These are phyloP conservation scores for Lacerta bilineata DNA, from an alignment of 2,797 vertebrate genomes.

Conservation along the genomic window DNA sequence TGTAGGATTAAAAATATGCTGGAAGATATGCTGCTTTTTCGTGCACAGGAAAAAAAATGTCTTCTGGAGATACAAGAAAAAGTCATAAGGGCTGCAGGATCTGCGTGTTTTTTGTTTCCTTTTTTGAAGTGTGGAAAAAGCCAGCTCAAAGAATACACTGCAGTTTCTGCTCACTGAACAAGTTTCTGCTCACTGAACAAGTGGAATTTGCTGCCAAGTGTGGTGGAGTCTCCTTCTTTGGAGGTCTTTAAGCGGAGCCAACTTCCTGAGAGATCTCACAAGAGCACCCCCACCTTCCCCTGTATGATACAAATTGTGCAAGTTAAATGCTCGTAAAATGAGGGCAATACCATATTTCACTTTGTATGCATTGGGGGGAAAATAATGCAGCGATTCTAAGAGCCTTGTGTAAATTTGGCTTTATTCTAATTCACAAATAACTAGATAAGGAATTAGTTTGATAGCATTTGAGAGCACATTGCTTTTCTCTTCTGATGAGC, in stretches of 20 bases:
- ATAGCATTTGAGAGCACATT: constrained; percentile 28
- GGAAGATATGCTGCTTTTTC: constrained; percentile 42
- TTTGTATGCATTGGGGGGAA: background rate
- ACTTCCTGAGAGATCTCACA: too few species aligned
- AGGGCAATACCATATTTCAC: constrained; percentile 15
- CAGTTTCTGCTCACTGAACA: background rate
- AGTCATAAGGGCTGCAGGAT: constrained; percentile 43
- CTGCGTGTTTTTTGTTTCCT: constrained; percentile 29
- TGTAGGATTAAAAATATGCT: constrained; percentile 7
- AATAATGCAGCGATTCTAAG: constrained; percentile 40
- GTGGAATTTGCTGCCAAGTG: too few species aligned
- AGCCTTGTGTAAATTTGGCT: constrained; percentile 21
- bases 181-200: too few species aligned
- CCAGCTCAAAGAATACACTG: constrained; percentile 26
- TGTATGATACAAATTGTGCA: too few species aligned
- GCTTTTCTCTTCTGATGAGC: constrained; percentile 44
- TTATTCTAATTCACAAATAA: constrained; percentile 42
- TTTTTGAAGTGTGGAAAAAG: constrained; percentile 41
- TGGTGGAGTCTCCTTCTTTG: too few species aligned
- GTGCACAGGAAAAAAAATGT: constrained; percentile 47
- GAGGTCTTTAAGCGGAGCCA: too few species aligned
- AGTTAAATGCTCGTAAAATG: too few species aligned
- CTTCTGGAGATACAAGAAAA: constrained; percentile 35
- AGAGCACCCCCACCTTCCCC: too few species aligned
- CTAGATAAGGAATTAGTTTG: constrained; percentile 45